A percentile compares a stretch with the other conserved stretches of the same genome.
Conservation (phyloP, 2,113 vertebrate species). For the Emydura subglobosa region DNA sequence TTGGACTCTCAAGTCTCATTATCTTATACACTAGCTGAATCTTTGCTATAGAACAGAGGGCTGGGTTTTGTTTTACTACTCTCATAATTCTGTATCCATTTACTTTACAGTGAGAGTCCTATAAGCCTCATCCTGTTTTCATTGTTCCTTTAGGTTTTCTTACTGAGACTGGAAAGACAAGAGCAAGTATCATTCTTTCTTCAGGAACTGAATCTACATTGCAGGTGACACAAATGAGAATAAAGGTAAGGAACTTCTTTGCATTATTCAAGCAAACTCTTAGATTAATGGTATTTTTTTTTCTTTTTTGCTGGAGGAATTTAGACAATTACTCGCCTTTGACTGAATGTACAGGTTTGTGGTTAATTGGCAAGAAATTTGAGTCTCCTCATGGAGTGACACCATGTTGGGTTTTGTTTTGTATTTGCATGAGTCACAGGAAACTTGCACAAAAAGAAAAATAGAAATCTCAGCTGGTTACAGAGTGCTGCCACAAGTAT, state of each 20-base stretch:
- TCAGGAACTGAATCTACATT: constrained; percentile 91
- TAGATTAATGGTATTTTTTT: not conserved
- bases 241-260: constrained; percentile 86
- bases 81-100: not conserved
- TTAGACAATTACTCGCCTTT: not conserved
- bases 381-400: not conserved
- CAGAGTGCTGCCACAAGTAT: not conserved
- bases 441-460: not conserved
- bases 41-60: accelerated
- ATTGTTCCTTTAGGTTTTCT: constrained; percentile 87
- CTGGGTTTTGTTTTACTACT: not conserved
- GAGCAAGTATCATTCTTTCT: constrained; percentile 93
- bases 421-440: not conserved
- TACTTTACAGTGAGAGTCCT: not conserved
- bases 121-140: constrained; percentile 1
- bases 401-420: not conserved
- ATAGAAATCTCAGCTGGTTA: not conserved
- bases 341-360: not conserved
- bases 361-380: not conserved
- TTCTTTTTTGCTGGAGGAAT: not conserved
- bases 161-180: constrained; percentile 92
- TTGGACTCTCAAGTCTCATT: not conserved
- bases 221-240: constrained; percentile 95
- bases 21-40: not conserved
- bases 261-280: not conserved